Evolutionary conservation across 2,797 vertebrate species (phyloP).

Genomic region (Oophaga sylvatica): DNA sequence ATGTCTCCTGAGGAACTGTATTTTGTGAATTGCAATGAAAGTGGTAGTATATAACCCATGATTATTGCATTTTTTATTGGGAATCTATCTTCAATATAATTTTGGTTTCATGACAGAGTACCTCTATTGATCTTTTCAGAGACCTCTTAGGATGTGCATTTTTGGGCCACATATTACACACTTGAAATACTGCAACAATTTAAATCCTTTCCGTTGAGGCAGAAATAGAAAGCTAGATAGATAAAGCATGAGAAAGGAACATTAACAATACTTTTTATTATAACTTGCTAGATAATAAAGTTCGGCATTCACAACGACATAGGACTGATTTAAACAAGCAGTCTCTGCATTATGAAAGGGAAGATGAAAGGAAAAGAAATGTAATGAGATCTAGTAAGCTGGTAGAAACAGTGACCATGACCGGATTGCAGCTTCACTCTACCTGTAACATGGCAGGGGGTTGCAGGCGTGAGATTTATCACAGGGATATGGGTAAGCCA

Average conservation of each 20-base stretch:
- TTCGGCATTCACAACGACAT: too few relatives aligned
- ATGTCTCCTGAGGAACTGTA: background rate
- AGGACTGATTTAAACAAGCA: too few relatives aligned
- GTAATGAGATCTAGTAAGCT: too few relatives aligned
- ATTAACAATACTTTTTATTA: too few relatives aligned
- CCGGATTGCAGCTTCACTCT: too few relatives aligned
- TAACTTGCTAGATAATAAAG: too few relatives aligned
- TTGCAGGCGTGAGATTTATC: too few relatives aligned
- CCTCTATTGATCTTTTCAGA: background rate
- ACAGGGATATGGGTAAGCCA: too few relatives aligned
- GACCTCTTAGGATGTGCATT: background rate
- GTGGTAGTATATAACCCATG: background rate
- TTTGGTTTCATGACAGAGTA: background rate
- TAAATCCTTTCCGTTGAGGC: background rate
- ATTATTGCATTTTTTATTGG: background rate
- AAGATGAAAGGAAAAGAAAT: too few relatives aligned
- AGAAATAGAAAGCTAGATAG: background rate
- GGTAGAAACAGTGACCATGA: too few relatives aligned
- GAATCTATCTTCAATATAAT: background rate
- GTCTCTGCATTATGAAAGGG: too few relatives aligned
- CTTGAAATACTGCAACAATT: background rate
- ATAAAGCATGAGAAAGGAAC: background rate
- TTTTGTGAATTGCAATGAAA: background rate
- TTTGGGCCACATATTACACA: background rate
- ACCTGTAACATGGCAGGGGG: too few relatives aligned